Evolutionary conservation across 2,113 vertebrate genomes (phyloP).

Genomic region (Pseudolaguvia tuberculata): DNA sequence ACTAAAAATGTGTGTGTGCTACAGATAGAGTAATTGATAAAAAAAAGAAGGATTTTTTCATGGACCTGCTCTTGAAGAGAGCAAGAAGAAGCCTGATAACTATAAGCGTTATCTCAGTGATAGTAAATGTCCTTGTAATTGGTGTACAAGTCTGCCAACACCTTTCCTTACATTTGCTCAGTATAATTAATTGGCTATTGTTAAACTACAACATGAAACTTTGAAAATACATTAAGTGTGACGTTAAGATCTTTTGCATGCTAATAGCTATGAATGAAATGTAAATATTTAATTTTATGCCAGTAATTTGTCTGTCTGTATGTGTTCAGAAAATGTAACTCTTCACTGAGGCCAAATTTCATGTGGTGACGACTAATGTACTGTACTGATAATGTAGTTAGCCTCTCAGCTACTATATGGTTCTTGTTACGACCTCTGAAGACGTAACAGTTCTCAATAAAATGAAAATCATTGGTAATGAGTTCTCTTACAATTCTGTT

Average conservation of each 20-base stretch:
- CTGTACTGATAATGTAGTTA: neutral
- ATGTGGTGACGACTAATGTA: neutral
- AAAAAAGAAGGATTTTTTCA: constrained; percentile 1
- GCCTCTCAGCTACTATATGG: too few species aligned
- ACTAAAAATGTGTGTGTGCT: neutral
- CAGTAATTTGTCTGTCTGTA: too few species aligned
- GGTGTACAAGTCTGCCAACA: constrained; percentile 35
- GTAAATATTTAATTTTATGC: too few species aligned
- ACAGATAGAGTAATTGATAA: constrained; percentile 19
- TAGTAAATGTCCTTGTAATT: constrained; percentile 48
- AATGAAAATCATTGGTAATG: too few species aligned
- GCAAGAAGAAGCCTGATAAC: constrained; percentile 35
- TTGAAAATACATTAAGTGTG: constrained; percentile 30
- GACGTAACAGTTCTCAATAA: too few species aligned
- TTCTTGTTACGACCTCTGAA: too few species aligned
- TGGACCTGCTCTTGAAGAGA: constrained; percentile 22
- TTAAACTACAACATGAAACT: constrained; percentile 30
- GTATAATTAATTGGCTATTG: constrained; percentile 42
- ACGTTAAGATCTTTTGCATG: constrained; percentile 5
- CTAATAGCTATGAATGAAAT: too few species aligned
- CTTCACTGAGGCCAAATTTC: neutral
- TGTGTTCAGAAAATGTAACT: neutral
- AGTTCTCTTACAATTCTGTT: too few species aligned
- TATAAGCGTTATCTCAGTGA: constrained; percentile 30
- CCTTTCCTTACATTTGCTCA: constrained; percentile 27